Evolutionary conservation across 2,113 vertebrate genomes (phyloP).

Genomic region (Tachycineta bicolor): DNA sequence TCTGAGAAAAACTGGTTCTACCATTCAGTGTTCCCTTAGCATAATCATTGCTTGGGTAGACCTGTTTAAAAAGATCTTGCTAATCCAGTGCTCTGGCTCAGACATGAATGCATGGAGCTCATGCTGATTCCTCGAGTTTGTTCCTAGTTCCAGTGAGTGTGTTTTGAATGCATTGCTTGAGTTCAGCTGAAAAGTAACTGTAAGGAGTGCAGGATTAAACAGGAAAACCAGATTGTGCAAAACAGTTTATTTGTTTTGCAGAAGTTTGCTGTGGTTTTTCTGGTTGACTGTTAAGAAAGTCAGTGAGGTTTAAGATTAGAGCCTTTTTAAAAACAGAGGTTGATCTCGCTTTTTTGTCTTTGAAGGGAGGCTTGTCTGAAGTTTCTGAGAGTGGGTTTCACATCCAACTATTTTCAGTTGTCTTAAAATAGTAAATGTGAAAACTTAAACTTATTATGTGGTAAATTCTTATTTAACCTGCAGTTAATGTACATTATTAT

Average conservation of each 20-base stretch:
- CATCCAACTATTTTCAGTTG: neutral
- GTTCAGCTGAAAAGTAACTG: neutral
- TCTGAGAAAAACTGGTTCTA: slow-evolving; percentile 66
- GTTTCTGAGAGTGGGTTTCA: neutral
- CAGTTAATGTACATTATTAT: neutral
- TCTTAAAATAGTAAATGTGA: neutral
- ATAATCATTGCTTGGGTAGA: slow-evolving; percentile 52
- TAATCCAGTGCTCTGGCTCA: slow-evolving; percentile 42
- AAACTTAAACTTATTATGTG: neutral
- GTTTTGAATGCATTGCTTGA: neutral
- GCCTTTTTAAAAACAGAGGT: neutral
- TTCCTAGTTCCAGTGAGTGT: neutral
- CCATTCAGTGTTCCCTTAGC: slow-evolving; percentile 37
- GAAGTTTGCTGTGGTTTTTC: neutral
- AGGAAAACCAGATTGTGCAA: neutral
- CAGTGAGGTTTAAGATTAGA: neutral
- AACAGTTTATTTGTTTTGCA: neutral
- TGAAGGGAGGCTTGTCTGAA: neutral
- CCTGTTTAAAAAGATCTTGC: slow-evolving; percentile 26
- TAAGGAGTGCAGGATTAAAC: neutral
- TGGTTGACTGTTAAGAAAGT: neutral
- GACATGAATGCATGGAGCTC: neutral
- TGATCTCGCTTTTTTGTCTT: neutral
- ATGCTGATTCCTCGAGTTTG: neutral
- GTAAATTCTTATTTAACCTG: neutral